These are phyloP conservation scores for Rambutsinella grinnellia DNA, from an alignment of 2,888 invertebrate species.

Conservation along the genomic window DNA sequence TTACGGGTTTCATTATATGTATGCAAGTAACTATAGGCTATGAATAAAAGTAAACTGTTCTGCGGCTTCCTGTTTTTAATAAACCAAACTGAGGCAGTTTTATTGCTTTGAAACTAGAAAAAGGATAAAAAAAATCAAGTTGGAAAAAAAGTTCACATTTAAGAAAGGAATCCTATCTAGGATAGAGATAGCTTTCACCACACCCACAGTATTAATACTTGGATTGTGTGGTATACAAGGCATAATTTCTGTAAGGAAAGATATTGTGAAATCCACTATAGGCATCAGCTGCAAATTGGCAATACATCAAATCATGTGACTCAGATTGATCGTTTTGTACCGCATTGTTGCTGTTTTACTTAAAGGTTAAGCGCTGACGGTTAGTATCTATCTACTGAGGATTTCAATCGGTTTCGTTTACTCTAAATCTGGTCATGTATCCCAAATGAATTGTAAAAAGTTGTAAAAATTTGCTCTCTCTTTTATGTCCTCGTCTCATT, in stretches of 20 bases:
- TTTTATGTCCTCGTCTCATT: constrained; percentile 24
- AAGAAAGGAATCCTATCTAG: background rate
- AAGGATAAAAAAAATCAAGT: constrained; percentile 3
- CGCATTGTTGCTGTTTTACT: constrained; percentile 14
- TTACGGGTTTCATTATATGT: no score
- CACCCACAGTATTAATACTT: background rate
- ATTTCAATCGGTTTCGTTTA: background rate
- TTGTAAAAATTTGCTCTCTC: constrained; percentile 1
- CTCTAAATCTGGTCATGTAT: background rate
- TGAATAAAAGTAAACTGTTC: constrained; percentile 9
- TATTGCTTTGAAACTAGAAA: constrained; percentile 10
- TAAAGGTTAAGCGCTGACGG: background rate
- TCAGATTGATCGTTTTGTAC: constrained; percentile 49
- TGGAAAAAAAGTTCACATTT: constrained; percentile 12
- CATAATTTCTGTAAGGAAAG: constrained; percentile 28
- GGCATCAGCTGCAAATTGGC: constrained; percentile 48
- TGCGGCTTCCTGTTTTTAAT: constrained; percentile 19
- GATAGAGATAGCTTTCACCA: background rate
- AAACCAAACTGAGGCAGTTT: constrained; percentile 20
- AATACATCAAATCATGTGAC: constrained; percentile 52
- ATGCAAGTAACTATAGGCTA: no score
- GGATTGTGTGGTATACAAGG: background rate
- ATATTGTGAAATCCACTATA: constrained; percentile 6
- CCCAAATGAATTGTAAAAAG: constrained; percentile 43
- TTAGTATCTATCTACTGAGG: constrained; percentile 4